Percentiles rank a stretch among this genome's conserved stretches.
Evolutionary conservation across 2,113 vertebrate species (phyloP).

Genomic region (Grammomys surdaster): DNA sequence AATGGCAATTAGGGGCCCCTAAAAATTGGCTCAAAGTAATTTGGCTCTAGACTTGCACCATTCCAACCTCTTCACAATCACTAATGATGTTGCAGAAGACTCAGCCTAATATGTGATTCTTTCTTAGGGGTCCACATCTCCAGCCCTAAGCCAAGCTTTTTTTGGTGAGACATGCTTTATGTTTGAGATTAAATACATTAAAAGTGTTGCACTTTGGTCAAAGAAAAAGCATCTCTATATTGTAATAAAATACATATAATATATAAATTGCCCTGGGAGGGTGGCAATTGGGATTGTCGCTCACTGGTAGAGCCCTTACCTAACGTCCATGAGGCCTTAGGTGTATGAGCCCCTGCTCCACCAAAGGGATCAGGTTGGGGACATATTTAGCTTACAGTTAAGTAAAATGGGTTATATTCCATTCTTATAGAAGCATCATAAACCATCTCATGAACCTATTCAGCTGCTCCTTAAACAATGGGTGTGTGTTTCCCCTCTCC

Average conservation of each 20-base stretch:
- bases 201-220: neutral
- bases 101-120: neutral
- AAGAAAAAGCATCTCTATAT: neutral
- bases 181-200: neutral
- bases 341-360: neutral
- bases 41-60: neutral
- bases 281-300: neutral
- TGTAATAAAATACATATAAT: neutral
- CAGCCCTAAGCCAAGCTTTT: neutral
- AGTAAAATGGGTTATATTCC: neutral
- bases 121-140: neutral
- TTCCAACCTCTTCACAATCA: neutral
- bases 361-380: neutral
- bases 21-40: neutral
- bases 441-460: neutral
- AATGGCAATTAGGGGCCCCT: neutral
- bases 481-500: neutral
- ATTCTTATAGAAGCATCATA: neutral
- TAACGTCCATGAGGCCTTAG: neutral
- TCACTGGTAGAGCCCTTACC: neutral
- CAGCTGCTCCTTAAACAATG: too few species aligned
- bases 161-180: neutral
- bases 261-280: neutral
- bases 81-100: neutral
- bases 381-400: neutral